Percentiles rank a stretch among this genome's conserved stretches.
Evolutionary conservation across 2,113 vertebrate species (phyloP).

Genomic region (Agapornis roseicollis): DNA sequence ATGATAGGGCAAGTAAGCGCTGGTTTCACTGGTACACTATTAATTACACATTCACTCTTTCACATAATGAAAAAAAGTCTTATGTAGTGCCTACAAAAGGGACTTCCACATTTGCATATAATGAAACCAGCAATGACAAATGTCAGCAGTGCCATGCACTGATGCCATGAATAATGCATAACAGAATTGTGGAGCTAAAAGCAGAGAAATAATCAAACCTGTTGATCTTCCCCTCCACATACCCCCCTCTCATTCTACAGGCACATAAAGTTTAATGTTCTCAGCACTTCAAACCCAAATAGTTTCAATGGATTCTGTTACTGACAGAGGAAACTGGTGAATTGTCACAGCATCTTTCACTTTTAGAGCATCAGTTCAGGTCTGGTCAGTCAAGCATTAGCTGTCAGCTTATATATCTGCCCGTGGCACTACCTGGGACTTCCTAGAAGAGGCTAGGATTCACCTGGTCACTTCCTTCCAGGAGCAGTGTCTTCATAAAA

Average conservation of each 20-base stretch:
- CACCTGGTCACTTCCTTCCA: neutral
- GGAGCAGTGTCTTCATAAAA: neutral
- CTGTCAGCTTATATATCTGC: neutral
- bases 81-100: neutral
- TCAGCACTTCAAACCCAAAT: neutral
- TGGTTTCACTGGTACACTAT: neutral
- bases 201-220: constrained; percentile 8
- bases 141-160: constrained; percentile 16
- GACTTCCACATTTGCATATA: constrained; percentile 30
- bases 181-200: neutral
- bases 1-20: neutral
- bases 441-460: neutral
- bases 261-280: constrained; percentile 2
- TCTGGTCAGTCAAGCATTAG: neutral
- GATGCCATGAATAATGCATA: constrained; percentile 49
- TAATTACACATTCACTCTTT: constrained; percentile 41
- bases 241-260: neutral
- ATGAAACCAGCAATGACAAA: constrained; percentile 33
- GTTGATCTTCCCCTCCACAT: neutral
- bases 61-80: neutral
- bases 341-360: neutral
- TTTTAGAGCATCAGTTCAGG: neutral
- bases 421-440: fast-evolving
- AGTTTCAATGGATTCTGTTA: neutral
- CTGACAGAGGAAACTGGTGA: neutral